These are phyloP conservation scores for Orchesella flavescens DNA, from an alignment of 2,888 invertebrate species.

Conservation along the genomic window DNA sequence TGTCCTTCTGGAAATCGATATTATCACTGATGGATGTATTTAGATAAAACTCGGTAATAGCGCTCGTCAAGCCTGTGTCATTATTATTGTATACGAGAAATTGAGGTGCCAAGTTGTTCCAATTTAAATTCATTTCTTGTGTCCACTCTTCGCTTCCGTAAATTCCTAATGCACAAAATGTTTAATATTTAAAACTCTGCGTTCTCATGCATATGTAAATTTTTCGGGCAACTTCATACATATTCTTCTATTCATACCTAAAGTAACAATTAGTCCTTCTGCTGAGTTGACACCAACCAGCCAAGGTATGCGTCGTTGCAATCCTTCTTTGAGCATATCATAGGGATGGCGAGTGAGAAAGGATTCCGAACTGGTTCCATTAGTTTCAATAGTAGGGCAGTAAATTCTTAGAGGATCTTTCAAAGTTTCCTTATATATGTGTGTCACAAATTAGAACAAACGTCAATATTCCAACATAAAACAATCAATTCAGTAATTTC, in stretches of 20 bases:
- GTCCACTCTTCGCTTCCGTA: constrained; percentile 25
- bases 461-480: too few relatives aligned
- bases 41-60: constrained; percentile 28
- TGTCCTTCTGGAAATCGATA: constrained; percentile 30
- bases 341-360: constrained; percentile 39
- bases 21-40: constrained; percentile 5
- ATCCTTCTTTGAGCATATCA: constrained; percentile 3
- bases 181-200: not conserved
- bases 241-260: not conserved
- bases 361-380: not conserved
- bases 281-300: constrained; percentile 35
- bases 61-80: not conserved
- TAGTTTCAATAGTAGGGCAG: constrained; percentile 18
- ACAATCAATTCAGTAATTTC: too few relatives aligned
- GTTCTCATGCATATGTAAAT: not conserved
- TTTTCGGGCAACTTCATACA: too few relatives aligned
- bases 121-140: constrained; percentile 30
- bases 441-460: too few relatives aligned
- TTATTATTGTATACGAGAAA: constrained; percentile 31
- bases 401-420: constrained; percentile 38
- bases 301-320: constrained; percentile 34
- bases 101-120: constrained; percentile 16
- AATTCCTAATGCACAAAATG: not conserved
- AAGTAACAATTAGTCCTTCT: constrained; percentile 12
- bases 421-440: constrained; percentile 13